Evolutionary conservation across 2,888 invertebrate genomes (phyloP), one percentile per base, ranked within the genome.

Genomic region (Osedax fenrisi): DNA sequence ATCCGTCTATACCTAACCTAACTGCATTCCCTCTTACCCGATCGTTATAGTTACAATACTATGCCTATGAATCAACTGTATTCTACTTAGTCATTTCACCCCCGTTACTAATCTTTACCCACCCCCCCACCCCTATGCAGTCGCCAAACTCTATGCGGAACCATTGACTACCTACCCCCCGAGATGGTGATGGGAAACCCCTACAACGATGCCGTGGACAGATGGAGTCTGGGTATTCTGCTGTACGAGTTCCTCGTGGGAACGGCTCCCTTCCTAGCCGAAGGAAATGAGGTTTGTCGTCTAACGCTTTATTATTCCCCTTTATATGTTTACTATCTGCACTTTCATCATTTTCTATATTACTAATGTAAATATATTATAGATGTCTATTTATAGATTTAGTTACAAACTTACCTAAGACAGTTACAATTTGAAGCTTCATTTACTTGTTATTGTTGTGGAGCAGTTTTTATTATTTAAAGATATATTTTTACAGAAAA

Each of bases 191-290:
- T 89, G 80, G 91, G 92, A 0, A 89, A 90, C 80, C 88, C 90
- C 0, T 94, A 97, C 81, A 91, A 91, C 79, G 91, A 92, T 81
- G 89, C 80, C 56, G 84, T 85, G 1, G 97, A 97, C 84, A 87
- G 94, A 26, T 98, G 97, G 97, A 92, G 94, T 82, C 87, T 97
- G 23, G 98, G 98, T 10, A 92, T 98, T 0, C 86, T 98, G 0
- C 92, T 93, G 82, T 98, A 91, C 81, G 98, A 98, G 85, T 89
- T 95, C 80, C 86, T 99, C 26, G 91, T 92, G 0, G 98, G 98
- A 0, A 87, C 89, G 78, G 95, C 98, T 3, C 97, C 98, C 0
- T 98, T 98, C 86, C 91, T 96, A 82, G 87, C 88, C 0, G 89
- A 88, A 27, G 81, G 80, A 5, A 78, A 82, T 75, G 76, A 80